Evolutionary conservation across 2,888 invertebrate genomes (phyloP), one percentile per base, ranked within the genome.

Genomic region (Hirtodrosophila trivittata): DNA sequence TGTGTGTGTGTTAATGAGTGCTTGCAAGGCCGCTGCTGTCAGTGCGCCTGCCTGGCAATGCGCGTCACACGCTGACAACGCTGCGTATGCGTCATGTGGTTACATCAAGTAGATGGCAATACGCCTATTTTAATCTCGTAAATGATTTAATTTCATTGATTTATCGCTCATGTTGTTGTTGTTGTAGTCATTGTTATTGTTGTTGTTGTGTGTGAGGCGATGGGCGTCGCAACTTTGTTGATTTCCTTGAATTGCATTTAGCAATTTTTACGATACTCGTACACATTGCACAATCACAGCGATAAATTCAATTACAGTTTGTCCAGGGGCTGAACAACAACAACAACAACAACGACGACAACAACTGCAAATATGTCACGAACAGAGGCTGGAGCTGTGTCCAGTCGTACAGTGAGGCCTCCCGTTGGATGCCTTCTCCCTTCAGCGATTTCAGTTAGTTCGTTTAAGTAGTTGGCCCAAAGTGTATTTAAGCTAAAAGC

Each of bases 401-500:
- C 58, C 35, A 21, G 30, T 35, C 30, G 7, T n/a, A 28, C 3
- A 21, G 18, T 21, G 18, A 21, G 18, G 5, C 2, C 18, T 21
- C 18, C 18, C 5, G 2, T 21, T 5, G 5, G 18, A 35, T 3
- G 13, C 14, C 9, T 7, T 12, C 46, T 21, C 12, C 12, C 13
- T 5, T 18, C 21, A 8, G 37, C 56, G 37, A 38, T 56, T 45
- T 56, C 70, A 69, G 70, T 74, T 75, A 69, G 75, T 70, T 69
- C 49, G 58, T 47, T 72, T 72, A 63, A 82, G 86, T 83, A 86
- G 86, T 86, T 86, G 80, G 81, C 77, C 86, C 73, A 71, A 86
- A 83, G 87, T 83, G 87, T 83, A 86, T 83, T 83, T 83, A 83
- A 83, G 82, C 87, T 83, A 83, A 83, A 86, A 83, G 82, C 82